phyloP scores from a whole-genome alignment of 1,140 invertebrate genomes.

The Drosophila albomicans region DNA sequence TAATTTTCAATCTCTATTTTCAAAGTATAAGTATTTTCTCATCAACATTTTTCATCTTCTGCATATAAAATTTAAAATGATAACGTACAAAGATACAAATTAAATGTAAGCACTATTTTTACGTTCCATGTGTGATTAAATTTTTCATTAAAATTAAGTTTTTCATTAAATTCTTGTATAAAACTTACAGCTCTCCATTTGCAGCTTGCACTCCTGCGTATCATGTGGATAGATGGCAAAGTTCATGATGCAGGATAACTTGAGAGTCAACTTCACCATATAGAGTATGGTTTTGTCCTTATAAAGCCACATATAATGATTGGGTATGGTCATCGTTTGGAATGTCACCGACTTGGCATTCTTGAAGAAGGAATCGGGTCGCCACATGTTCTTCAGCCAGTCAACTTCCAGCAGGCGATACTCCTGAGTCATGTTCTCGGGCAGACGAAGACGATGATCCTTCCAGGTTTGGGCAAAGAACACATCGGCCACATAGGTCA shows the following conservation, averaged over 20 bases:
- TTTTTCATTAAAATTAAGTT: no score
- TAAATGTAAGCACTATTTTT: neutral
- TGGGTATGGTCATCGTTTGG: slow-evolving; percentile 96
- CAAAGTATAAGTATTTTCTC: no score
- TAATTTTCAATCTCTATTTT: no score
- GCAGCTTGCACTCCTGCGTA: slow-evolving; percentile 95
- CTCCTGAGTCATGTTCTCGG: slow-evolving; percentile 96
- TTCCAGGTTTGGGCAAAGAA: slow-evolving; percentile 97
- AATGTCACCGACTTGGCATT: slow-evolving; percentile 96
- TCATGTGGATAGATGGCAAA: slow-evolving; percentile 96
- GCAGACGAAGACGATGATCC: slow-evolving; percentile 93
- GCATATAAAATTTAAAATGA: no score
- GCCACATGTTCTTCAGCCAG: slow-evolving; percentile 96
- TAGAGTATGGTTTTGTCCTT: slow-evolving; percentile 95
- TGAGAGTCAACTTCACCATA: slow-evolving; percentile 94
- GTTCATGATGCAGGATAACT: slow-evolving; percentile 95
- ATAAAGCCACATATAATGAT: slow-evolving; percentile 95
- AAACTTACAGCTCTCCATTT: slow-evolving; percentile 95
- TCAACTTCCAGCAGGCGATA: slow-evolving; percentile 94
- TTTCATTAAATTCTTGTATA: neutral
- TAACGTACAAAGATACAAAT: neutral
- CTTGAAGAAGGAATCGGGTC: slow-evolving; percentile 95
- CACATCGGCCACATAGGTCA: slow-evolving; percentile 96
- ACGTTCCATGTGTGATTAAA: neutral
- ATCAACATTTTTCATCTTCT: no score